These are phyloP conservation scores for Alaudala cheleensis DNA, from an alignment of 2,113 vertebrate genomes.

Conservation along the genomic window DNA sequence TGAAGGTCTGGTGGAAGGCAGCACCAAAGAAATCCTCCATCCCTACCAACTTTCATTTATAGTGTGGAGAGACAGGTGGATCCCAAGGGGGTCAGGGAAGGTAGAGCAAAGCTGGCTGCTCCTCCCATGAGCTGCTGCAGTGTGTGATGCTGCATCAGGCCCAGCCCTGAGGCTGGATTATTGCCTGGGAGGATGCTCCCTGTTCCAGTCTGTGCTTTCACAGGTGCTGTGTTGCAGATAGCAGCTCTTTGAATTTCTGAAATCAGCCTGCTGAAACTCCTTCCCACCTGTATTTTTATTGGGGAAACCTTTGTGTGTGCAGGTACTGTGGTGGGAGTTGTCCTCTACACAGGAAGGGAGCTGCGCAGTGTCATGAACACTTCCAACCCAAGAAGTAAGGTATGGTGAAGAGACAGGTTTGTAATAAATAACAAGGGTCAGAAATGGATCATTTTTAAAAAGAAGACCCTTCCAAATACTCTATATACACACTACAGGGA, in stretches of 20 bases:
- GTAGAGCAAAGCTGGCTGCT: neutral
- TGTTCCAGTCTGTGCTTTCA: neutral
- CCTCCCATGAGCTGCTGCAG: neutral
- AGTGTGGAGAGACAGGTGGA: neutral
- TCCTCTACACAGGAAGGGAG: conserved; percentile 94
- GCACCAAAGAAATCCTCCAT: neutral
- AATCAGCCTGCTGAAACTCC: neutral
- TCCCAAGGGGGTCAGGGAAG: neutral
- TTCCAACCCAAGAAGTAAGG: conserved; percentile 95
- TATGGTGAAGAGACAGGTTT: conserved; percentile 48
- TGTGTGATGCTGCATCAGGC: neutral
- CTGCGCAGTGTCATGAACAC: conserved; percentile 98
- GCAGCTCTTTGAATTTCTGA: neutral
- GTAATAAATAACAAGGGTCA: neutral
- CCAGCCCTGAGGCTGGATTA: neutral
- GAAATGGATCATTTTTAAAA: neutral
- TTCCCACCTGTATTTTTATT: neutral
- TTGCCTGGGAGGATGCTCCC: neutral
- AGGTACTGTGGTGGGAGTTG: conserved; percentile 97
- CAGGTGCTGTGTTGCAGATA: neutral
- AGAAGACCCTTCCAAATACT: neutral
- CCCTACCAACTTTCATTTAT: neutral
- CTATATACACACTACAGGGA: accelerated
- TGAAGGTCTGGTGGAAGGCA: neutral
- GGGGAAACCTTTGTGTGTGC: neutral